Evolutionary conservation across 2,888 invertebrate species (phyloP), one percentile per base, ranked within the genome.

Genomic region (Tinea semifulvella): DNA sequence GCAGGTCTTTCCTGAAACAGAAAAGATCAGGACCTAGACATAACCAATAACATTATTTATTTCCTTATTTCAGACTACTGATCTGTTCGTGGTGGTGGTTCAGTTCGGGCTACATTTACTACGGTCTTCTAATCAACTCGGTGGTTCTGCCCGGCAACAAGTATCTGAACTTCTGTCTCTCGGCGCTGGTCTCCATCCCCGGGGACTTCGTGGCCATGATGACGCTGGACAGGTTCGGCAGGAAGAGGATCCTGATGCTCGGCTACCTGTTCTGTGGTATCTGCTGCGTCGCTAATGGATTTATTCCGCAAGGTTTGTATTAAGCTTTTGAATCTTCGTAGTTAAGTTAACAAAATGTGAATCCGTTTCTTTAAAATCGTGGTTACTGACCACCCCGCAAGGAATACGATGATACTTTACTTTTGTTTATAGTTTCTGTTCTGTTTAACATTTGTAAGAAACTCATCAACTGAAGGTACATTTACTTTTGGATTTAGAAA

Each of bases 91-190:
- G 60, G 1, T 63, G 62, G 38, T 56, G 72, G 40, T 74, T 74
- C 46, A 66, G 72, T 0, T 58, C 63, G 0, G 65, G 57, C 16
- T 77, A 76, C 42, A 68, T 75, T 6, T 77, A 76, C 49, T 74
- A 70, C 43, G 75, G 76, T 0, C 43, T 77, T 46, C 63, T 73
- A 58, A 56, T 73, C 16, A 72, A 74, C 47, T 70, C 74, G 0
- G 76, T 76, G 1, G 66, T 54, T 51, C 51, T 77, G 13, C 74
- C 77, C 0, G 77, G 77, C 0, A 58, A 72, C 43, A 76, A 73
- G 45, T 71, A 76, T 44, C 58, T 61, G 1, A 76, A 75, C 51
- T 77, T 76, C 45, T 47, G 74, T 11, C 52, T 77, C 38, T 53
- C 68, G 1, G 68, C 75, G 0, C 51, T 73, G 26, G 71, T 73